These are phyloP conservation scores for Chauna torquata DNA, from an alignment of 2,113 vertebrate species.

Conservation along the genomic window DNA sequence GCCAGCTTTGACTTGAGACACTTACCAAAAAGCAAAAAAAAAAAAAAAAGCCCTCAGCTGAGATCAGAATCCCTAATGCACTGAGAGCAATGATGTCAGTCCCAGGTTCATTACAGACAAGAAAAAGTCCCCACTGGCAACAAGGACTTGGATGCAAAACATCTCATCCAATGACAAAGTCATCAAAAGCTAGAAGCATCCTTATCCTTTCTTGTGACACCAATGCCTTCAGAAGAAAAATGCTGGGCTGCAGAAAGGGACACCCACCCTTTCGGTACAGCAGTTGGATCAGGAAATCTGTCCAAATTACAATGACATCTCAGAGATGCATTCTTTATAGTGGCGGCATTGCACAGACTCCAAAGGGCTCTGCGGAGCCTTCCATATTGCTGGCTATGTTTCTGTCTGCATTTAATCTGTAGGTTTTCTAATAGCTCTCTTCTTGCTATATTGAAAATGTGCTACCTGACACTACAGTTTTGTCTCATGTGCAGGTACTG, in stretches of 20 bases:
- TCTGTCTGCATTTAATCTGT: neutral
- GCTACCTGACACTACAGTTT: neutral
- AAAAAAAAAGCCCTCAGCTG: neutral
- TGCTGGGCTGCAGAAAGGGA: slow-evolving; percentile 3
- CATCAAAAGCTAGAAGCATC: neutral
- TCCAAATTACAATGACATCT: neutral
- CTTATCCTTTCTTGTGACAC: no score
- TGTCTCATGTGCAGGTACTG: neutral
- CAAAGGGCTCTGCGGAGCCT: neutral
- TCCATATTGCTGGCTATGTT: neutral
- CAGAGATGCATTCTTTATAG: neutral
- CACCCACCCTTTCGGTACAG: neutral
- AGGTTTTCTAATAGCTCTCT: neutral
- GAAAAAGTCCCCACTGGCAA: neutral
- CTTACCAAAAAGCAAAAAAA: neutral
- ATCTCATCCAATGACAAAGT: neutral
- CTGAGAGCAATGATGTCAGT: neutral
- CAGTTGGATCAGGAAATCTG: neutral
- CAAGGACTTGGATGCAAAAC: neutral
- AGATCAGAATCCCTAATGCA: neutral
- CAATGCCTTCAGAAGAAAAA: neutral
- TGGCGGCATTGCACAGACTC: neutral
- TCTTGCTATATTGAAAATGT: neutral
- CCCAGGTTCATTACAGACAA: neutral
- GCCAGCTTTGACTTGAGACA: neutral